Percentiles rank a stretch among this genome's conserved stretches.
Conservation (phyloP, 2,113 vertebrate genomes). For the Lophotis ruficrista region DNA sequence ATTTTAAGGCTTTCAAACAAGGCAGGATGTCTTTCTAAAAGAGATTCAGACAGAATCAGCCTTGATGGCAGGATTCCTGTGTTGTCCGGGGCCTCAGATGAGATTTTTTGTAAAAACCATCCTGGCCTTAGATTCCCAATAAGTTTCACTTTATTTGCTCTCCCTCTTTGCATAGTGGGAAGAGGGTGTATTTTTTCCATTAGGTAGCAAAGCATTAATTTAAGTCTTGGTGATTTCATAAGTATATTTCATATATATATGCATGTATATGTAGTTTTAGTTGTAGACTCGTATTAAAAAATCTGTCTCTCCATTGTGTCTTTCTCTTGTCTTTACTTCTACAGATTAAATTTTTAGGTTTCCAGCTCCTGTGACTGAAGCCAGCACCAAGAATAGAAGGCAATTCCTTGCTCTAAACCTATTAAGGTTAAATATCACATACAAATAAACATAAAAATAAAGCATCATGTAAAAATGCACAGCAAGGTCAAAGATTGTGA, state of each 20-base stretch:
- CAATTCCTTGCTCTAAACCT: background rate
- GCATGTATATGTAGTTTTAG: background rate
- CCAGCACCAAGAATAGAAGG: background rate
- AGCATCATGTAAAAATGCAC: background rate
- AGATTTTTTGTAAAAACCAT: background rate
- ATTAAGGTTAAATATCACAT: background rate
- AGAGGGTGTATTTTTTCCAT: background rate
- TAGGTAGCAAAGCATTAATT: background rate
- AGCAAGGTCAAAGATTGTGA: background rate
- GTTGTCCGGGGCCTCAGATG: rapidly evolving
- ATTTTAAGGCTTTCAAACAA: constrained; percentile 7
- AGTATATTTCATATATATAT: background rate
- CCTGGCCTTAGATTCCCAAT: background rate
- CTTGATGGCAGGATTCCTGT: background rate
- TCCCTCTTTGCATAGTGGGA: background rate
- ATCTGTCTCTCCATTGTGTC: background rate
- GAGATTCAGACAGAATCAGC: background rate
- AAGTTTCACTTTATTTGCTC: background rate
- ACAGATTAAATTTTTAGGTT: background rate
- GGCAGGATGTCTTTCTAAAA: background rate
- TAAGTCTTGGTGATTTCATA: background rate
- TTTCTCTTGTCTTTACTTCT: background rate
- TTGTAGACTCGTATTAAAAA: background rate
- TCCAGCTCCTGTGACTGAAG: background rate
- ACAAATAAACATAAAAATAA: constrained; percentile 6